Conservation (phyloP, 2,113 vertebrate species). For the Hylia prasina region DNA sequence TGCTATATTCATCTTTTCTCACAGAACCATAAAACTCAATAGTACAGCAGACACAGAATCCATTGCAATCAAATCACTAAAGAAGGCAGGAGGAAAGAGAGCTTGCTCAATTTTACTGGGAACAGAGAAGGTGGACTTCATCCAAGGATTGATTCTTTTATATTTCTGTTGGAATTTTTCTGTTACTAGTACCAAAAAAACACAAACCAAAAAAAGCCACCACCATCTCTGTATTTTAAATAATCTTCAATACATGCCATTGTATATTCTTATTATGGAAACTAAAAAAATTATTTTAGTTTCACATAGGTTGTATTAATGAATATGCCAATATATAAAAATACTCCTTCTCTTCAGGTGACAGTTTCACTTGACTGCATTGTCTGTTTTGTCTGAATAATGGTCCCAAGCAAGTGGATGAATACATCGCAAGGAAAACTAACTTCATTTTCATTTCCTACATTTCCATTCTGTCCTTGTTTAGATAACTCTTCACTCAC, state of each 20-base stretch:
- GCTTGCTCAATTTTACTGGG: slow-evolving; percentile 20
- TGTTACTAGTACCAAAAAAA: neutral
- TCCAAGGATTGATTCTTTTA: slow-evolving; percentile 8
- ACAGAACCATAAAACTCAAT: slow-evolving; percentile 35
- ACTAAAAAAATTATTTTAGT: neutral
- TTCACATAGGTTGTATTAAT: neutral
- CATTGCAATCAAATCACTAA: slow-evolving; percentile 41
- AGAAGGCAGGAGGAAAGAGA: slow-evolving; percentile 30
- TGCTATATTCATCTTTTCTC: slow-evolving; percentile 29
- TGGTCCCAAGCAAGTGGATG: neutral
- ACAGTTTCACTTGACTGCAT: neutral
- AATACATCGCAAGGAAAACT: neutral
- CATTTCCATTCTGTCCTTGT: neutral
- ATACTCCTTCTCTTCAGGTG: neutral
- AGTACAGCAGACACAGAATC: slow-evolving; percentile 25
- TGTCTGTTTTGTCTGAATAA: neutral
- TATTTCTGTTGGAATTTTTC: neutral
- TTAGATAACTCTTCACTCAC: slow-evolving; percentile 6
- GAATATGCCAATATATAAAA: neutral
- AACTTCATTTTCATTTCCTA: neutral
- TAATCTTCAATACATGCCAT: neutral
- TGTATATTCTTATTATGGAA: neutral
- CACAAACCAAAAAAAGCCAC: neutral
- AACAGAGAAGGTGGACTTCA: neutral
- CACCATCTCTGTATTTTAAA: neutral